Base-by-base conservation (phyloP, 2,888 invertebrate genomes). In the Scaptomyza parva region DNA sequence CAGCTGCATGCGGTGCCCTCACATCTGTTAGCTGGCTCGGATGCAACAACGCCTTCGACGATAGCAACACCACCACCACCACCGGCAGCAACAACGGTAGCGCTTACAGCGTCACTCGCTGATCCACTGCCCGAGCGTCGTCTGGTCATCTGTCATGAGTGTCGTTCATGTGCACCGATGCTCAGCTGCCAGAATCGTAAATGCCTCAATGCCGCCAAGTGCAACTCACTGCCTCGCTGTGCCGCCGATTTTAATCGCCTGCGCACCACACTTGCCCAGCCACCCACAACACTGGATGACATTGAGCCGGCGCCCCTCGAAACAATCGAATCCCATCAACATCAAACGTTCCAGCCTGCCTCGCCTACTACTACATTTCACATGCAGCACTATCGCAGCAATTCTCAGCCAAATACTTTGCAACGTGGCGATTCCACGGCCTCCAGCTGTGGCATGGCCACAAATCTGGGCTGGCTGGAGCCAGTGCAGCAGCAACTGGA, bases 171-270 rank as follows among this genome's bases (percentile, higher is more conserved):
- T 41, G 90, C 90, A 9, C 92, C 92, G 54, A 82, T 91, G 45
- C 81, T 88, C 45, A 91, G 91, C 78, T 92, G 92, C 78, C 91
- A 89, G 82, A 91, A 92, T 85, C 89, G 91, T 52, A 92, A 92
- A 84, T 92, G 92, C 83, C 86, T 90, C 68, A 91, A 91, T 63
- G 90, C 91, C 76, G 90, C 91, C 75, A 92, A 92, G 84, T 92
- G 92, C 87, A 92, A 92, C 85, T 92, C 92, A 91, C 91, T 92
- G 91, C 92, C 92, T 81, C 90, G 92, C 83, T 92, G 92, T 78
- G 91, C 91, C 57, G 91, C 91, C 71, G 91, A 91, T 63, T 90
- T 91, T 48, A 90, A 91, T 86, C 89, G 91, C n/a, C 70, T 91
- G 78, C 89, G 90, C 68, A 90, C 90, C 58, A 79, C 89, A 43